Percentiles rank a stretch among this genome's conserved stretches.
These are phyloP conservation scores for Oreochromis grahami DNA, from an alignment of 2,797 vertebrate genomes.

Conservation along the genomic window DNA sequence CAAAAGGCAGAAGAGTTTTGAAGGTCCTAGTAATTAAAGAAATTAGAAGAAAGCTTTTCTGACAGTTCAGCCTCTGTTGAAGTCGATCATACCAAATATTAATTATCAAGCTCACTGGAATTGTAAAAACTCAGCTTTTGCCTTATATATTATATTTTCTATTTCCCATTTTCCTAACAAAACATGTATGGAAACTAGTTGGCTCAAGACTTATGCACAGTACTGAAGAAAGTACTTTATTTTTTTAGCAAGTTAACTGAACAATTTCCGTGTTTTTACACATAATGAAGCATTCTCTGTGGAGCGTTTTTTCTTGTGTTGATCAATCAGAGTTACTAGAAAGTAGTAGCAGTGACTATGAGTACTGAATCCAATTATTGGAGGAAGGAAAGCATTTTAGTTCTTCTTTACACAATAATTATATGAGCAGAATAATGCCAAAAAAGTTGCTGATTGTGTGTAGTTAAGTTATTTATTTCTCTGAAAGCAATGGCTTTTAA, in stretches of 20 bases:
- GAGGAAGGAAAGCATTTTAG: neutral
- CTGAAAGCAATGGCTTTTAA: neutral
- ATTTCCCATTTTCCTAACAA: neutral
- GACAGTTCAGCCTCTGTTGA: neutral
- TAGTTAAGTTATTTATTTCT: neutral
- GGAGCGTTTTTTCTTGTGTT: neutral
- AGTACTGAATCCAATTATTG: neutral
- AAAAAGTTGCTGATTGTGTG: neutral
- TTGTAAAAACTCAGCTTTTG: neutral
- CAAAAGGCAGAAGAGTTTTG: neutral
- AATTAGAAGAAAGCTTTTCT: neutral
- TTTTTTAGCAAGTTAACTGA: neutral
- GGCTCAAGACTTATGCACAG: neutral
- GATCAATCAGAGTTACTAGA: neutral
- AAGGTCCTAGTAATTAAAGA: neutral
- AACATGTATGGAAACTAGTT: neutral
- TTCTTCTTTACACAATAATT: neutral
- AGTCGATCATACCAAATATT: neutral
- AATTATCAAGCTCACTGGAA: neutral
- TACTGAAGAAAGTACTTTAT: neutral
- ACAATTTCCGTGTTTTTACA: neutral
- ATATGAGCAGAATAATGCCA: neutral
- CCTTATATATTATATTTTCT: neutral
- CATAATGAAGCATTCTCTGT: neutral
- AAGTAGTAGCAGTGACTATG: neutral